Base-by-base conservation (phyloP, 1,140 invertebrate species). In the Papilio machaon region DNA sequence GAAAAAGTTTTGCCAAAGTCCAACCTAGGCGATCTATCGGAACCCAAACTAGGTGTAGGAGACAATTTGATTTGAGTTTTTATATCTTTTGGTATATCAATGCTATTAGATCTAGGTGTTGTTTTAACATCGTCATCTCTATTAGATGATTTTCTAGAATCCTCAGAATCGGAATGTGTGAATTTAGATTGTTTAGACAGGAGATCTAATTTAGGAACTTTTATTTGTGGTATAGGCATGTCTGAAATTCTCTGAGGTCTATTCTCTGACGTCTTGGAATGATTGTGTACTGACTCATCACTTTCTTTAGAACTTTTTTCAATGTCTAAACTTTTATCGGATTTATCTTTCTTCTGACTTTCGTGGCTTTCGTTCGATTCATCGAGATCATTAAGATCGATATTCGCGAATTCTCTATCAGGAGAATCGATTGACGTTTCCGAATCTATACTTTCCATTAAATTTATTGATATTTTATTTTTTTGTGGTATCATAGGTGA, bases 401-500 rank as follows among this genome's bases (percentile, higher is more conserved):
- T 78, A 84, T 94, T 94, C 0, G 89, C 91, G 64, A 93, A 93
- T 84, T 95, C 95, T 85, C 89, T 91, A 79, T 95, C 94, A 0
- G 94, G 95, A 1, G 94, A 95, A 82, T 95, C 94, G 8, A 95
- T 91, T 19, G 94, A 95, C 7, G 94, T 92, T 88, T 95, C 94
- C 5, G 94, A 95, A 86, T 95, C 94, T 19, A 95, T 94, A 78
- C 93, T 95, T 80, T 95, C 94, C 94, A 95, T 95, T 47, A 95
- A 85, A 76, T 95, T 95, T n/a, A 95, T 95, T 7, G 95, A 95
- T 81, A 95, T 93, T 91, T 95, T 95, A 81, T 86, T 95, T 82
- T 92, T 94, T 70, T 90, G 87, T 46, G 91, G 89, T 83, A 93
- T 92, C 86, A 95, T 90, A 83, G 93, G 92, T n/a, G 93, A 93